Conservation (phyloP, 2,113 vertebrate species). For the Origma solitaria region DNA sequence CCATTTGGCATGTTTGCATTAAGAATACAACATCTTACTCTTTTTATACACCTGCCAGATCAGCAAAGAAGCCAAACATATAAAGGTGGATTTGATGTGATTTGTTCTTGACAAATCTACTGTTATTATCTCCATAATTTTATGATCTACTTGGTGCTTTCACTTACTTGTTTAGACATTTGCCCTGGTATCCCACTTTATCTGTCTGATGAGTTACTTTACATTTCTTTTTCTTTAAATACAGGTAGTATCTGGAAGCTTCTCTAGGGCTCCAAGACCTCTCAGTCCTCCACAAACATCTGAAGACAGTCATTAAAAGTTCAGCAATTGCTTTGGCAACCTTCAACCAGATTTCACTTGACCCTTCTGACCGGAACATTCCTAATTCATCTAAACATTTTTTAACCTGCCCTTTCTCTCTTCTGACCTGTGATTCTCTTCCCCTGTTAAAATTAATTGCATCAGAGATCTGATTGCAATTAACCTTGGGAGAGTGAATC, state of each 20-base stretch:
- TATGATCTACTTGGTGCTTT: not conserved
- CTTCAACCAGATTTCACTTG: not conserved
- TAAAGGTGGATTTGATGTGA: rapidly evolving
- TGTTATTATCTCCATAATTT: not conserved
- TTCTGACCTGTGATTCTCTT: not conserved
- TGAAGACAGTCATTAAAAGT: not conserved
- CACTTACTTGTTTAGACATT: not conserved
- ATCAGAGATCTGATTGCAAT: conserved; percentile 13
- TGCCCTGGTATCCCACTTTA: not conserved
- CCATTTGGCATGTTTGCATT: not conserved
- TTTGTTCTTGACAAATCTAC: not conserved
- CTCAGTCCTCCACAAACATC: not conserved
- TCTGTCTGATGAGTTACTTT: not conserved
- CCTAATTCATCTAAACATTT: not conserved
- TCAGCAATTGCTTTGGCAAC: not conserved
- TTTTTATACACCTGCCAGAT: not conserved
- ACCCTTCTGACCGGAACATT: conserved; percentile 13
- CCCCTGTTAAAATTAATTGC: conserved; percentile 28
- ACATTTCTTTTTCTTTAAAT: not conserved
- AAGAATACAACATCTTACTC: not conserved
- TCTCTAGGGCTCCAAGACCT: not conserved
- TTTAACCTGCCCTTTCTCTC: not conserved
- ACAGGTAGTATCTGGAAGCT: not conserved
- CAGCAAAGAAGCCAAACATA: not conserved
- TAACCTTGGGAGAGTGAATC: conserved; percentile 27